A percentile compares a stretch with the other conserved stretches of the same genome.
phyloP scores from a whole-genome alignment of 2,113 vertebrate genomes.

The Brevimyrus niger region DNA sequence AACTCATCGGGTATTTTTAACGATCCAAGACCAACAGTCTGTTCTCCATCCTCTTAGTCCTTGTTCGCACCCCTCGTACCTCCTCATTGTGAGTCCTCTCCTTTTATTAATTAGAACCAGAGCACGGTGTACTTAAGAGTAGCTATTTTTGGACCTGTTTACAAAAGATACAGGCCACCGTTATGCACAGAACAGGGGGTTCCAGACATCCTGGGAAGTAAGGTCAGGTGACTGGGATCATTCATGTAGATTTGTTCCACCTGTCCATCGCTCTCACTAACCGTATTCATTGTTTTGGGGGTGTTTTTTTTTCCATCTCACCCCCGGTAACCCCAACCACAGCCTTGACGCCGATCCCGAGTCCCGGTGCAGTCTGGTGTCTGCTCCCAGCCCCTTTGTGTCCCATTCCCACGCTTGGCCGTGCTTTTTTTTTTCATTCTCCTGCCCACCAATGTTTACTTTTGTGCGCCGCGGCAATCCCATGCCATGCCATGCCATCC shows the following conservation, averaged over 20 bases:
- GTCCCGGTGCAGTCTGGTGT: not conserved
- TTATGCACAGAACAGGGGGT: not conserved
- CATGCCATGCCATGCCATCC: not conserved
- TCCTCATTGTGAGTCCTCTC: not conserved
- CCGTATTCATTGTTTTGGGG: not conserved
- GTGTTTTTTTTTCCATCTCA: not conserved
- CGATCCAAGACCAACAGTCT: not conserved
- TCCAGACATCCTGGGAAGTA: not conserved
- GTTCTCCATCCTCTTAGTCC: not conserved
- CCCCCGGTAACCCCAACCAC: not conserved
- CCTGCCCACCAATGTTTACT: not conserved
- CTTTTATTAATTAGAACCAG: not conserved
- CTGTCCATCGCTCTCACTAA: not conserved
- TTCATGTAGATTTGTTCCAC: slow-evolving; percentile 1
- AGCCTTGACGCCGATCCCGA: not conserved
- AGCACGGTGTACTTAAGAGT: not conserved
- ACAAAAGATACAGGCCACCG: not conserved
- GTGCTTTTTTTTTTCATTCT: not conserved
- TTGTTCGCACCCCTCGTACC: not conserved
- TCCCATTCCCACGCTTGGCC: not conserved
- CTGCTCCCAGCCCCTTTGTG: not conserved
- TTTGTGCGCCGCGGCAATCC: not conserved
- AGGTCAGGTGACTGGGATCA: not conserved
- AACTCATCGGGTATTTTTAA: not conserved
- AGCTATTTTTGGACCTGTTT: not conserved